Percentiles rank a stretch among this genome's conserved stretches.
Evolutionary conservation across 2,888 invertebrate genomes (phyloP).

Genomic region (Calameuta idolon): DNA sequence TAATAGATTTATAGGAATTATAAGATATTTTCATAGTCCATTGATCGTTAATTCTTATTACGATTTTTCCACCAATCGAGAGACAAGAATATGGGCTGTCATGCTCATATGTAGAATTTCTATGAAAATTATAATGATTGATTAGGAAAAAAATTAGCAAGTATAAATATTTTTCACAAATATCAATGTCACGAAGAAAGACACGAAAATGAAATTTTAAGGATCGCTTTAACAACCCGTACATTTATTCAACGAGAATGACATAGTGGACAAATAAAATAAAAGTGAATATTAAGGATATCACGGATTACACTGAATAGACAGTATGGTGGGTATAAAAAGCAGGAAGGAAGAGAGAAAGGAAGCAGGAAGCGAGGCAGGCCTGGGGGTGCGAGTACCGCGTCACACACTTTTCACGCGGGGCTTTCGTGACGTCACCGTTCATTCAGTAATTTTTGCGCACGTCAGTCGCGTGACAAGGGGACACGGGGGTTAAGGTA

Average conservation of each 20-base stretch:
- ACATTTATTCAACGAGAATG: background rate
- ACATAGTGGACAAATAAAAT: background rate
- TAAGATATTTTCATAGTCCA: background rate
- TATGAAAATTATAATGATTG: too few species aligned
- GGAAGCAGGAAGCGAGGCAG: constrained; percentile 17
- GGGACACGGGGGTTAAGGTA: constrained; percentile 14
- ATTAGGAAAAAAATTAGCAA: background rate
- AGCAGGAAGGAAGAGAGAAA: background rate
- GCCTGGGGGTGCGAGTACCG: constrained; percentile 20
- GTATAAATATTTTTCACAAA: background rate
- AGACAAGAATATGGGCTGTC: background rate
- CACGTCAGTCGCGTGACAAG: constrained; percentile 59
- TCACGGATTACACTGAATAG: background rate
- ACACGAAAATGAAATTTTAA: background rate
- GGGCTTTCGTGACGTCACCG: constrained; percentile 60
- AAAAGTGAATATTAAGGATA: background rate
- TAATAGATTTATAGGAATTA: background rate
- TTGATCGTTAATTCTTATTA: background rate
- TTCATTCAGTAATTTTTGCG: constrained; percentile 68
- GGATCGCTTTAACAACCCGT: background rate
- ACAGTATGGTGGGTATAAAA: background rate
- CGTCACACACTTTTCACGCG: constrained; percentile 50
- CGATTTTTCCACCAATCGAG: background rate
- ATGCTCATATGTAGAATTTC: background rate
- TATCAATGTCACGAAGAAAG: background rate